Evolutionary conservation across 1,140 invertebrate species (phyloP).

Genomic region (Drosophila gunungcola): DNA sequence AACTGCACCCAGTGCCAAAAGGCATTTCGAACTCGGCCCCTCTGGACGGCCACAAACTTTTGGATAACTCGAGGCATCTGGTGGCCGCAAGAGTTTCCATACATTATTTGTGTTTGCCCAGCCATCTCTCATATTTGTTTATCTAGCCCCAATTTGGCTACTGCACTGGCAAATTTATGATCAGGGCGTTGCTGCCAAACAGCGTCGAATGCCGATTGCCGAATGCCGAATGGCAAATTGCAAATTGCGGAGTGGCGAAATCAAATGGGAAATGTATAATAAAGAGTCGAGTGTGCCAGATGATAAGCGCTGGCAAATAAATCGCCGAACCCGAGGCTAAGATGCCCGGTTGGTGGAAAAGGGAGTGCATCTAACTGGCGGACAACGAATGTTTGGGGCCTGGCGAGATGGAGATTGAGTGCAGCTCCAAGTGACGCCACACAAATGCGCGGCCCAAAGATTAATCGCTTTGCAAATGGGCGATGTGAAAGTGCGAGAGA

Average conservation of each 20-base stretch:
- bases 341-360: constrained; percentile 5
- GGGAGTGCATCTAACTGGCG: constrained; percentile 25
- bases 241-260: constrained; percentile 41
- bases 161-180: constrained; percentile 60
- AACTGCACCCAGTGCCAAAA: constrained; percentile 24
- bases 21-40: constrained; percentile 10
- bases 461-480: constrained; percentile 70
- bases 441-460: constrained; percentile 53
- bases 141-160: constrained; percentile 63
- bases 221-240: too few species aligned
- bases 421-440: constrained; percentile 59
- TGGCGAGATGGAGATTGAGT: constrained; percentile 66
- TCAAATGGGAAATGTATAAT: constrained; percentile 42
- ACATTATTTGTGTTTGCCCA: constrained; percentile 32
- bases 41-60: not conserved
- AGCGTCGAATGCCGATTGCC: constrained; percentile 19
- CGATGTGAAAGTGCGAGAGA: constrained; percentile 67
- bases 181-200: constrained; percentile 66
- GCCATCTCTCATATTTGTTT: constrained; percentile 61
- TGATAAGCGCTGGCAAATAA: constrained; percentile 69
- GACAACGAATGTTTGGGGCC: constrained; percentile 17
- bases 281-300: constrained; percentile 55
- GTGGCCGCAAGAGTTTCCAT: constrained; percentile 18
- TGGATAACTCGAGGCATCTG: constrained; percentile 36
- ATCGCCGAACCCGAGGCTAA: constrained; percentile 23